Conservation (phyloP, 2,797 vertebrate genomes). For the Simalia tracyae region DNA sequence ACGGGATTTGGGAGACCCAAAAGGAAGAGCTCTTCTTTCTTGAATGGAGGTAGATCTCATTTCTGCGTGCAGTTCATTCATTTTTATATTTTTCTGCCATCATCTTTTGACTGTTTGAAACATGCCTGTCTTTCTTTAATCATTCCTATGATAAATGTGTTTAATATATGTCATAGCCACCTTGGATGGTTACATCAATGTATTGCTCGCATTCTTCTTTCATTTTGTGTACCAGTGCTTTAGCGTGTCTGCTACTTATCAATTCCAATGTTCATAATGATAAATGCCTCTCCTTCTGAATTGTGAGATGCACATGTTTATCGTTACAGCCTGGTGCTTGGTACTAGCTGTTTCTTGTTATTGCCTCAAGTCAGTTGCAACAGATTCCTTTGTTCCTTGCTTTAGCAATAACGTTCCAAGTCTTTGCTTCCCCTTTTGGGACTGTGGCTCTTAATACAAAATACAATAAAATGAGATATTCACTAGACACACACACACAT, state of each 20-base stretch:
- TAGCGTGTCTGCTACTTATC: not conserved
- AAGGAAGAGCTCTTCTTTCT: not conserved
- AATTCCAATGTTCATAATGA: not conserved
- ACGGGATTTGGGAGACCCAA: not conserved
- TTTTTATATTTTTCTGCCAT: slow-evolving; percentile 9
- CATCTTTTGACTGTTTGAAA: slow-evolving; percentile 16
- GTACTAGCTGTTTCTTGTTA: not conserved
- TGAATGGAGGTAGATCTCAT: not conserved
- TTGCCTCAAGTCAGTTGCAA: not conserved
- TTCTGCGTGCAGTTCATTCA: not conserved
- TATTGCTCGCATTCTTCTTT: not conserved
- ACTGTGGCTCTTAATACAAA: not conserved
- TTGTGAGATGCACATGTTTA: not conserved
- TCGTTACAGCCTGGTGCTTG: not conserved
- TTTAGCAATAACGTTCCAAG: not conserved
- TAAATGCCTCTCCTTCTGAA: not conserved
- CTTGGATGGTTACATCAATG: not conserved
- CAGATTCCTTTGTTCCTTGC: not conserved
- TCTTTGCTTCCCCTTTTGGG: not conserved
- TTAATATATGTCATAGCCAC: slow-evolving; percentile 26
- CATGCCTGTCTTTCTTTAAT: not conserved
- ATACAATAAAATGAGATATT: not conserved
- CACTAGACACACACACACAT: not conserved
- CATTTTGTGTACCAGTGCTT: not conserved
- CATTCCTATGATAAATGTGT: not conserved